Conservation (phyloP, 2,888 invertebrate species). For the Mystacides longicornis region DNA sequence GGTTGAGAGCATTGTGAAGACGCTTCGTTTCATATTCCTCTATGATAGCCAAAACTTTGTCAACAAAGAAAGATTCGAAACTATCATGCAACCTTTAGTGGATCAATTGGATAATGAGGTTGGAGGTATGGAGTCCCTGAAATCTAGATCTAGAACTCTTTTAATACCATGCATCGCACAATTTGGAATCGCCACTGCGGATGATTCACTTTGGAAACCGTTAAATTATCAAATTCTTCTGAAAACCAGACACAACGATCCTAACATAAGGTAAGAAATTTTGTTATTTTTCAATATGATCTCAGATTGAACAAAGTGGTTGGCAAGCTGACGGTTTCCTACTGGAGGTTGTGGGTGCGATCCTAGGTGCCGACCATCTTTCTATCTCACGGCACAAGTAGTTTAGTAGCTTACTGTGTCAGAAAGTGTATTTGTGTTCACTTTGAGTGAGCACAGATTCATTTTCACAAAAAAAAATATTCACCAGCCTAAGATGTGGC, state of each 20-base stretch:
- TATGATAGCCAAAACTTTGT: conserved; percentile 80
- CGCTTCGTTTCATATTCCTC: conserved; percentile 68
- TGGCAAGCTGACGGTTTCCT: too few relatives aligned
- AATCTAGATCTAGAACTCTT: conserved; percentile 50
- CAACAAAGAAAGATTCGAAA: conserved; percentile 76
- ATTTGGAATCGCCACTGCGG: conserved; percentile 73
- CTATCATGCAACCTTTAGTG: conserved; percentile 77
- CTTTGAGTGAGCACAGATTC: too few relatives aligned
- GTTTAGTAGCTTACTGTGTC: too few relatives aligned
- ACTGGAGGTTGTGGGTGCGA: too few relatives aligned
- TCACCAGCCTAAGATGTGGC: too few relatives aligned
- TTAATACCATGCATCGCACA: conserved; percentile 76
- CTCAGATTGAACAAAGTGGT: too few relatives aligned
- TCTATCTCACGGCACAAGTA: too few relatives aligned
- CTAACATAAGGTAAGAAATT: conserved; percentile 53
- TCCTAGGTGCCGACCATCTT: too few relatives aligned
- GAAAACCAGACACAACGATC: conserved; percentile 72
- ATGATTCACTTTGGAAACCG: conserved; percentile 84
- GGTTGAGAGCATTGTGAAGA: conserved; percentile 65
- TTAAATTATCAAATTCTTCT: conserved; percentile 84
- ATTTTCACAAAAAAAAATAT: too few relatives aligned
- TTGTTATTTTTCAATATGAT: background rate
- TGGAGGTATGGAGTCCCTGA: conserved; percentile 54
- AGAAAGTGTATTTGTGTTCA: too few relatives aligned
- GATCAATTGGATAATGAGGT: conserved; percentile 79